phyloP scores from a whole-genome alignment of 2,888 invertebrate genomes.

The Trissolcus brochymenae region DNA sequence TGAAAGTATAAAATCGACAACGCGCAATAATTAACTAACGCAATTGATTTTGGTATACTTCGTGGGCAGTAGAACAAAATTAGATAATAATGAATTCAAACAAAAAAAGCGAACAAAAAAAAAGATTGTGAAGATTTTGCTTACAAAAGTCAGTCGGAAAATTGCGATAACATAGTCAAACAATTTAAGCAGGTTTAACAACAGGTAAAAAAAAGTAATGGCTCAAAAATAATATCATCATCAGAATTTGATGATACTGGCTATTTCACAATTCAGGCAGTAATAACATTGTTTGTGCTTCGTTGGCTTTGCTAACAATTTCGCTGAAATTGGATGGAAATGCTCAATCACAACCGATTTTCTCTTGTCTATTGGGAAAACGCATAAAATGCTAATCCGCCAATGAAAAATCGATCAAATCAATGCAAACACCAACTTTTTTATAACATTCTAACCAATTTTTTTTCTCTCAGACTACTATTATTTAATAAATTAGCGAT shows the following conservation, averaged over 20 bases:
- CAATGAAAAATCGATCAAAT: no score
- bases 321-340: slow-evolving; percentile 24
- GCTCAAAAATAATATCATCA: not conserved
- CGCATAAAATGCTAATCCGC: no score
- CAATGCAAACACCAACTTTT: no score
- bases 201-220: slow-evolving; percentile 1
- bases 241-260: not conserved
- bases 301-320: slow-evolving; percentile 36
- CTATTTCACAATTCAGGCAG: slow-evolving; percentile 9
- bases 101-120: not conserved
- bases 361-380: not conserved
- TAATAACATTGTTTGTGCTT: slow-evolving; percentile 39
- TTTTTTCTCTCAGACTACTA: no score
- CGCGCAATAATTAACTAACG: slow-evolving; percentile 19
- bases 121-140: not conserved
- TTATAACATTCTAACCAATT: no score
- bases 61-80: not conserved
- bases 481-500: no score
- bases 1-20: slow-evolving; percentile 19
- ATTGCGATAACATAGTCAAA: not conserved
- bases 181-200: not conserved
- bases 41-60: slow-evolving; percentile 17
- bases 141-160: not conserved
- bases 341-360: slow-evolving; percentile 19
- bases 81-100: not conserved